phyloP scores from a whole-genome alignment of 2,888 invertebrate species.

The Nomada hirtipes region DNA sequence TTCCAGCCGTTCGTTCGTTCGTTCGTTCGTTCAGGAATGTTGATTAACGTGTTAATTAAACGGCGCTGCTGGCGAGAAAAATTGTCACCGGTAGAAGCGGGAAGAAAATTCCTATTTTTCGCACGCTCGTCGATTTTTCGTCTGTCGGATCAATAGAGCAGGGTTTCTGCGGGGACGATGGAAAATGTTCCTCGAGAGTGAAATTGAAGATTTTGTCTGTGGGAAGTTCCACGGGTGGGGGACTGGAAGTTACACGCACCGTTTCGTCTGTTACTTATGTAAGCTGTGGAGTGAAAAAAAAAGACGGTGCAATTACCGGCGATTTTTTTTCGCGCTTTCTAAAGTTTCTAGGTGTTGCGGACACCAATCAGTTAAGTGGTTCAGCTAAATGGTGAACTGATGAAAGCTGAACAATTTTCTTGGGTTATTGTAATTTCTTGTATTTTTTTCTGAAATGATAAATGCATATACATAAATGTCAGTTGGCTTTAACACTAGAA shows the following conservation, averaged over 20 bases:
- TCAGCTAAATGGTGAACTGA: background rate
- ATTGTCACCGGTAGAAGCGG: background rate
- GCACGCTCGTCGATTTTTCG: background rate
- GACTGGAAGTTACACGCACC: slow-evolving; percentile 21
- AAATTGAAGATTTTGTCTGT: slow-evolving; percentile 33
- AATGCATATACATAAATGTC: too few relatives aligned
- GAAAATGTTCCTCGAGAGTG: slow-evolving; percentile 29
- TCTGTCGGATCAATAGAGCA: background rate
- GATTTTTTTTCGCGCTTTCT: slow-evolving; percentile 49
- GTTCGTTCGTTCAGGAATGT: slow-evolving; percentile 40
- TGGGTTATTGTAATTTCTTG: background rate
- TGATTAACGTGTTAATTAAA: slow-evolving; percentile 57
- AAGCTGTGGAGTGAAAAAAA: slow-evolving; percentile 27
- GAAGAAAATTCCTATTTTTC: slow-evolving; percentile 4
- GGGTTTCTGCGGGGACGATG: background rate
- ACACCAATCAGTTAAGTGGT: background rate
- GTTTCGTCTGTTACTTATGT: slow-evolving; percentile 35
- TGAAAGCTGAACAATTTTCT: slow-evolving; percentile 16
- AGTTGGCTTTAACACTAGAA: too few relatives aligned
- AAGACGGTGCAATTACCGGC: slow-evolving; percentile 34
- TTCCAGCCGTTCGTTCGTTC: slow-evolving; percentile 39
- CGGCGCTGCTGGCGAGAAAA: slow-evolving; percentile 1
- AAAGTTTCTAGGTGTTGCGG: slow-evolving; percentile 28
- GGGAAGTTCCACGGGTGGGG: background rate
- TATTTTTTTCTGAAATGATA: background rate